These are phyloP conservation scores for Drosophila saltans DNA, from an alignment of 1,140 invertebrate genomes.

Conservation along the genomic window DNA sequence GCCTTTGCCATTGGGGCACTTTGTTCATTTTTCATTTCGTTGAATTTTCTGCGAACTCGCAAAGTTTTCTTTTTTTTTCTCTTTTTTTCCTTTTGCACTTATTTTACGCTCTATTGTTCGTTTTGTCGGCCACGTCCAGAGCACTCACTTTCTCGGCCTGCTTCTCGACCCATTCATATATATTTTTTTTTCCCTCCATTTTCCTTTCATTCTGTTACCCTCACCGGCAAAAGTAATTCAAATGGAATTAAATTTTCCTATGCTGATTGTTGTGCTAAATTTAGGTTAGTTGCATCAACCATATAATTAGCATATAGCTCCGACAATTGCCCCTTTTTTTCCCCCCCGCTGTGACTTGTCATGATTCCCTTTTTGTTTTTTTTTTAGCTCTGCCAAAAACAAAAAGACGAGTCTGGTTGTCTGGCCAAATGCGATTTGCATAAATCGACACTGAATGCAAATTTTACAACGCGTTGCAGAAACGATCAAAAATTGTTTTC, in stretches of 20 bases:
- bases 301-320: constrained; percentile 66
- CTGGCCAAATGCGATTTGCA: constrained; percentile 69
- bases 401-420: constrained; percentile 13
- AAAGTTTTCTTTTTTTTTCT: constrained; percentile 67
- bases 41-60: constrained; percentile 69
- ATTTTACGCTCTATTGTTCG: constrained; percentile 82
- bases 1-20: constrained; percentile 72
- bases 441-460: constrained; percentile 79
- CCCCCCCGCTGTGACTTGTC: constrained; percentile 49
- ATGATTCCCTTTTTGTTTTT: neutral
- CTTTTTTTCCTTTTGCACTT: constrained; percentile 70
- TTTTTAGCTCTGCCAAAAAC: neutral
- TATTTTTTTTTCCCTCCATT: constrained; percentile 37
- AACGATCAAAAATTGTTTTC: constrained; percentile 68
- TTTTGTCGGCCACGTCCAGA: constrained; percentile 72
- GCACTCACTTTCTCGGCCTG: constrained; percentile 60
- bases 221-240: constrained; percentile 65
- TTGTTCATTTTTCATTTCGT: constrained; percentile 81
- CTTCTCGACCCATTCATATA: constrained; percentile 71
- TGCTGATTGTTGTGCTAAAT: constrained; percentile 32
- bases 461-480: constrained; percentile 49
- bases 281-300: constrained; percentile 49
- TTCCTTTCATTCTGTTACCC: constrained; percentile 21
- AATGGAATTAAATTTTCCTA: constrained; percentile 77
- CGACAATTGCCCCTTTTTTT: constrained; percentile 60